These are phyloP conservation scores for Galerucella calmariensis DNA, from an alignment of 2,888 invertebrate genomes.

Conservation along the genomic window DNA sequence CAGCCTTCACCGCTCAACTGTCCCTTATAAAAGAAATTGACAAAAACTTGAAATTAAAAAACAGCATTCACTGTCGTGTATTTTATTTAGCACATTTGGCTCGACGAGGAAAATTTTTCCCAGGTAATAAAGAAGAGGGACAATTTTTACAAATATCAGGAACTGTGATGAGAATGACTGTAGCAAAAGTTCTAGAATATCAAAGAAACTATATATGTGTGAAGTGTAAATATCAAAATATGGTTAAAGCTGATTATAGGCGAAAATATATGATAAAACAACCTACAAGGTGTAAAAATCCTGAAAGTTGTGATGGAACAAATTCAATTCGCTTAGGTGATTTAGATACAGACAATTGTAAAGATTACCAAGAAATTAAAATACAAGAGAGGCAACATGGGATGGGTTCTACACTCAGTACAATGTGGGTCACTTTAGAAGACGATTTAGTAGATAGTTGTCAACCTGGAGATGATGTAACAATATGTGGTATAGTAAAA, in stretches of 20 bases:
- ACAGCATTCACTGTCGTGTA: conserved; percentile 73
- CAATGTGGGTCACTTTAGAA: conserved; percentile 82
- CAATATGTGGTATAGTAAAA: conserved; percentile 81
- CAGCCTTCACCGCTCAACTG: conserved; percentile 72
- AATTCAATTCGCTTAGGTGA: conserved; percentile 68
- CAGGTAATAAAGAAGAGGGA: conserved; percentile 77
- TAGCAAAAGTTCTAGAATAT: conserved; percentile 80
- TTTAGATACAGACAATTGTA: conserved; percentile 74
- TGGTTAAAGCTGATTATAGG: conserved; percentile 77
- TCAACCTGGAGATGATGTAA: conserved; percentile 90
- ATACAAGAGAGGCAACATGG: conserved; percentile 82
- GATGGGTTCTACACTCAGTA: conserved; percentile 78
- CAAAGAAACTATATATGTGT: conserved; percentile 79
- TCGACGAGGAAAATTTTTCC: conserved; percentile 66
- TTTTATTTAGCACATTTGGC: conserved; percentile 65
- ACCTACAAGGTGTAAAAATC: conserved; percentile 69
- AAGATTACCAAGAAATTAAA: conserved; percentile 88
- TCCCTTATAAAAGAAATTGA: conserved; percentile 64
- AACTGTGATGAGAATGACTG: conserved; percentile 81
- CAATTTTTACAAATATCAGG: conserved; percentile 80
- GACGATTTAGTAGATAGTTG: conserved; percentile 89
- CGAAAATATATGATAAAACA: conserved; percentile 61
- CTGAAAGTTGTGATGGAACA: conserved; percentile 69
- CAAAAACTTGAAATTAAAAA: conserved; percentile 67
- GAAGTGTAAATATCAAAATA: conserved; percentile 78